phyloP scores from a whole-genome alignment of 2,797 vertebrate genomes.

The Stomatorhinus walkeri region DNA sequence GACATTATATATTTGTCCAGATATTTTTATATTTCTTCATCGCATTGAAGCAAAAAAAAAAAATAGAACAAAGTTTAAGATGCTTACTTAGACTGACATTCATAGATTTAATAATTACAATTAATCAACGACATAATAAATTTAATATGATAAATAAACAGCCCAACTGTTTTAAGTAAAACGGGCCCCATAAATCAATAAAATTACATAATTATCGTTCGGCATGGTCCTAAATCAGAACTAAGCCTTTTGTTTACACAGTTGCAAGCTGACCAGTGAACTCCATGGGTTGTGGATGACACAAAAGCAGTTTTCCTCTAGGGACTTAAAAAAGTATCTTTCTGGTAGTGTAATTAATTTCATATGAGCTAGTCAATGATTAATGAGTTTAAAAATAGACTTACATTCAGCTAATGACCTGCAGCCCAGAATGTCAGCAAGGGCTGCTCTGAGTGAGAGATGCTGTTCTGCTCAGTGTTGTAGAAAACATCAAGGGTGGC shows the following conservation, averaged over 20 bases:
- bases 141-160: not conserved
- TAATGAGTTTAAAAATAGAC: not conserved
- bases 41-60: not conserved
- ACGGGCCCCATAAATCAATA: not conserved
- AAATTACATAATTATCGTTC: not conserved
- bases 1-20: not conserved
- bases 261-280: conserved; percentile 14
- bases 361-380: not conserved
- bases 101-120: not conserved
- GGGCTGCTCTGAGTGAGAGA: conserved; percentile 27
- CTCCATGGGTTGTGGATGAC: conserved; percentile 29
- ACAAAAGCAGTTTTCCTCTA: not conserved
- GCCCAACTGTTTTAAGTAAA: not conserved
- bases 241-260: conserved; percentile 30
- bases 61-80: not conserved
- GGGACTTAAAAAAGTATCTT: conserved; percentile 19
- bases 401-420: conserved; percentile 33
- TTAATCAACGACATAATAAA: not conserved
- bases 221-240: conserved; percentile 25
- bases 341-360: not conserved
- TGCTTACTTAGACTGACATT: not conserved
- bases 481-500: conserved; percentile 33
- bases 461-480: conserved; percentile 13
- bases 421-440: conserved; percentile 37
- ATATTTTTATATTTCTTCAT: not conserved